Conservation (phyloP, 2,797 vertebrate genomes). For the Sebastes taczanowskii region DNA sequence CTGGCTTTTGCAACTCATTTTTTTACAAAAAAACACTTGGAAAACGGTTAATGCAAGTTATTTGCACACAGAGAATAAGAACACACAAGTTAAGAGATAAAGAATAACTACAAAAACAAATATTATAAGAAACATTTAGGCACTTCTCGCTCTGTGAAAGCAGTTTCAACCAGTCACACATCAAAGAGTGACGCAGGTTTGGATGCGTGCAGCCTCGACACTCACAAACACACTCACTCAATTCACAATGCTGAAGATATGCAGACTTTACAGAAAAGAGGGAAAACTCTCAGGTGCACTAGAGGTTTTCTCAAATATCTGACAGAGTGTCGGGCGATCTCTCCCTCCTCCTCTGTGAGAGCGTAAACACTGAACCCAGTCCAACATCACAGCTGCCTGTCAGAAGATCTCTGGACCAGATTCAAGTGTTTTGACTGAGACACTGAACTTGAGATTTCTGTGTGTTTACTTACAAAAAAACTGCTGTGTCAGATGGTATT, state of each 20-base stretch:
- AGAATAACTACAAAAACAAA: too few relatives aligned
- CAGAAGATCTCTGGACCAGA: slow-evolving; percentile 19
- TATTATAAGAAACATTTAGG: too few relatives aligned
- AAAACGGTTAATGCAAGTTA: background rate
- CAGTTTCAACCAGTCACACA: background rate
- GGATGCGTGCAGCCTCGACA: background rate
- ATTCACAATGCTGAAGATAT: background rate
- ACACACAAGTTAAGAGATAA: background rate
- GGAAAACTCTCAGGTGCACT: slow-evolving; percentile 61
- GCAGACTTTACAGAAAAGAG: slow-evolving; percentile 43
- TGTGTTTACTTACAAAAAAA: background rate
- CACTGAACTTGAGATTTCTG: background rate
- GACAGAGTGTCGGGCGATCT: background rate
- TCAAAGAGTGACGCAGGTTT: slow-evolving; percentile 5
- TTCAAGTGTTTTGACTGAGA: slow-evolving; percentile 7
- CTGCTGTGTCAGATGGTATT: background rate
- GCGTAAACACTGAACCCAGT: slow-evolving; percentile 43
- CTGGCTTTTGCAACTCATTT: background rate
- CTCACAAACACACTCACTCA: background rate
- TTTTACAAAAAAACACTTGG: background rate
- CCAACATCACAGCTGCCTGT: slow-evolving; percentile 45
- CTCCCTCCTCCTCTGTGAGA: background rate
- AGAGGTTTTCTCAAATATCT: slow-evolving; percentile 46
- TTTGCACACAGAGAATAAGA: background rate
- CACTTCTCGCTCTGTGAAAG: background rate